Conservation (phyloP, 2,113 vertebrate species). For the Chloropsis cyanopogon region DNA sequence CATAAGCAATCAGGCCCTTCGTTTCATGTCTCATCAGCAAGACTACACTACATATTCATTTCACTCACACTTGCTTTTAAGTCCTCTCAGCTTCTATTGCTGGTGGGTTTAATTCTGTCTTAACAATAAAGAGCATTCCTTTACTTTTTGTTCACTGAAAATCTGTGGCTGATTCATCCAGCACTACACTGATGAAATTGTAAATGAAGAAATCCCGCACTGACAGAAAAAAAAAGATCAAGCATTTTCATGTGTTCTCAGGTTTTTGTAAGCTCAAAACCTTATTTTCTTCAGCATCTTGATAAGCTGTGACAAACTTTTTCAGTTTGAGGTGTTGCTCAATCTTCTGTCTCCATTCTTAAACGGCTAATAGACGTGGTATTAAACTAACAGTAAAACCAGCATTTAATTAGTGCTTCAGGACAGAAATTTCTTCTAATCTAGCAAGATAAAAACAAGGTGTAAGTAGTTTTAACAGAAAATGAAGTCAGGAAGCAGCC, state of each 20-base stretch:
- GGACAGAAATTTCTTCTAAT: neutral
- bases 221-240: neutral
- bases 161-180: neutral
- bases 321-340: neutral
- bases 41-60: neutral
- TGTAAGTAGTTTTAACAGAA: neutral
- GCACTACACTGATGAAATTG: neutral
- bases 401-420: neutral
- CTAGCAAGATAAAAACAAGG: neutral
- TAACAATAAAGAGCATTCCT: neutral
- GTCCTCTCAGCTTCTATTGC: neutral
- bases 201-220: neutral
- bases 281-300: neutral
- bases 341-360: neutral
- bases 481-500: neutral
- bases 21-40: neutral
- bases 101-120: neutral
- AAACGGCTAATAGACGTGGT: neutral
- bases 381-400: neutral
- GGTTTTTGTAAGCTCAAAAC: neutral
- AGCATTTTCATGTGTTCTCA: neutral
- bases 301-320: neutral
- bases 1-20: neutral
- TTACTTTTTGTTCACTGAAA: neutral
- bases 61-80: neutral